phyloP scores from a whole-genome alignment of 35 echinoderm and acorn worm species.

The Nesometra sesokonis region DNA sequence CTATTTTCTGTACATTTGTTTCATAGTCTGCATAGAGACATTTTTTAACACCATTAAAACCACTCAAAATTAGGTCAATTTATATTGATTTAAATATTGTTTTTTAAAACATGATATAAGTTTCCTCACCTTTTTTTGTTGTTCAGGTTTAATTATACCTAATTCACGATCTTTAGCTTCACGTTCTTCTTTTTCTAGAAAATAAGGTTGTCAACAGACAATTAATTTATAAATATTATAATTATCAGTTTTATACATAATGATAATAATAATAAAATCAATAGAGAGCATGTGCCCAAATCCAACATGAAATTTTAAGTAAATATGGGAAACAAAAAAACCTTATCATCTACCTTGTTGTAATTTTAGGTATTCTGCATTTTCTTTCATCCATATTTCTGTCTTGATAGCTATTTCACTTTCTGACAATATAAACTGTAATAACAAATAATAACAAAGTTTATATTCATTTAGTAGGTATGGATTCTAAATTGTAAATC shows the following conservation, averaged over 20 bases:
- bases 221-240: not conserved
- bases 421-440: conserved; percentile 76
- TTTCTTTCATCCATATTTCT: conserved; percentile 87
- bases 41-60: too few relatives aligned
- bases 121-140: conserved; percentile 62
- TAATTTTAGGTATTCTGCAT: conserved; percentile 78
- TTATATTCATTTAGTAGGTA: too few relatives aligned
- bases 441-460: not conserved
- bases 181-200: conserved; percentile 60
- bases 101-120: not conserved
- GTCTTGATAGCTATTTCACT: conserved; percentile 85
- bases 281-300: too few relatives aligned
- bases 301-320: too few relatives aligned
- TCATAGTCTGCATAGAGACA: too few relatives aligned
- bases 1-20: too few relatives aligned
- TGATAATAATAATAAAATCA: too few relatives aligned
- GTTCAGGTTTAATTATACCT: conserved; percentile 49
- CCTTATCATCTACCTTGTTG: conserved; percentile 47
- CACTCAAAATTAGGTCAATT: not conserved
- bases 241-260: too few relatives aligned
- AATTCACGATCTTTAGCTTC: conserved; percentile 53
- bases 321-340: too few relatives aligned
- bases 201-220: not conserved
- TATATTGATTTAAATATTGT: not conserved
- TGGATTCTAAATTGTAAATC: too few relatives aligned